Base-by-base conservation (phyloP, 1,140 invertebrate genomes). In the Myzus persicae region DNA sequence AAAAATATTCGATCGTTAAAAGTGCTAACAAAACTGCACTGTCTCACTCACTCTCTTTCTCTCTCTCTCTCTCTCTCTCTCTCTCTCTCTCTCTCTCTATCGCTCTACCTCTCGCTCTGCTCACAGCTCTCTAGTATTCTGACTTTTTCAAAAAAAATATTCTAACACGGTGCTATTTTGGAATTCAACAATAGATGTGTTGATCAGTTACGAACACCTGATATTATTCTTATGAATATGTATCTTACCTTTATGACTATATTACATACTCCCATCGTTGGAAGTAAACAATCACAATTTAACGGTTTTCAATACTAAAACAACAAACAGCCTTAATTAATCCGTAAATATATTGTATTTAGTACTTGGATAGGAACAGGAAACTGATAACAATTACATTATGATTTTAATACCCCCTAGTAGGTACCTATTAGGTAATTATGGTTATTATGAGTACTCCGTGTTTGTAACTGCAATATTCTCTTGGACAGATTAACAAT, bases 1-100 rank as follows among this genome's bases (percentile, higher is more conserved):
- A 51, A 51, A n/a, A 40, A 88, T 40, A 85, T 85, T 44, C 82
- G 40, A 85, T 85, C 84, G 84, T 82, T 82, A 82, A 38, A 82
- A 82, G 20, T 82, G 36, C 36, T 18, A 51, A 51, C 48, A 51
- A 22, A 51, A 51, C 31, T 67, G 22, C 18, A 0, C 46, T 48
- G 14, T 48, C 46, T 48, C 14, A 14, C 46, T 54, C 5, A 26
- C 7, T 26, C 6, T 7, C 51, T 6, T 26, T 26, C 54, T 8
- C 24, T 26, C 20, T 4, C 51, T 51, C 48, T 20, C 18, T 48
- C 51, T 7, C 51, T 54, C 51, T 9, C 54, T 31, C 48, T 51
- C 22, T 7, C 48, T 59, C 8, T 67, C 9, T 31, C 8, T 11
- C 54, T 9, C 4, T 54, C 51, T 26, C 51, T 26, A 24, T 54